phyloP scores from a whole-genome alignment of 2,113 vertebrate species.

The Semnopithecus entellus region DNA sequence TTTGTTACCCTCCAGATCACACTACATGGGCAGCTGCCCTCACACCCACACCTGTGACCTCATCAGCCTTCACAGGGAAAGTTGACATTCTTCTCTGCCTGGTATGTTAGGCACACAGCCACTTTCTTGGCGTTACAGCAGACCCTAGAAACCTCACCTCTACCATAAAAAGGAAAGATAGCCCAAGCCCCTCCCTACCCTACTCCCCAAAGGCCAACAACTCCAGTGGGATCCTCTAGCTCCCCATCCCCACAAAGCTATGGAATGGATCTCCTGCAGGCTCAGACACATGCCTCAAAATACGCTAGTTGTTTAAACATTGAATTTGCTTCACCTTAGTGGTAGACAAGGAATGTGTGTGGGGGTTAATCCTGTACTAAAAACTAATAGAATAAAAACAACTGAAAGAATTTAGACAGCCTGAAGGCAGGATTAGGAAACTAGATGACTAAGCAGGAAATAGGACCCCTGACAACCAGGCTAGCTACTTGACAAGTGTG shows the following conservation, averaged over 20 bases:
- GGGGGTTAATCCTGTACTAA: background rate
- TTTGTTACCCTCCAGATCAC: background rate
- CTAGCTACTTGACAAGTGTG: slow-evolving; percentile 52
- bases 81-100: background rate
- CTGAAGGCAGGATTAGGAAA: slow-evolving; percentile 47
- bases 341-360: background rate
- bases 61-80: background rate
- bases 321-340: background rate
- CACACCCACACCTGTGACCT: background rate
- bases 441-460: background rate
- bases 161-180: background rate
- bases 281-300: background rate
- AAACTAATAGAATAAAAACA: slow-evolving; percentile 40
- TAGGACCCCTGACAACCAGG: background rate
- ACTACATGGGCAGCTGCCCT: background rate
- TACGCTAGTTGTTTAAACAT: background rate
- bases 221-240: background rate
- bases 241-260: background rate
- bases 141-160: background rate
- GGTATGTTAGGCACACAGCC: background rate
- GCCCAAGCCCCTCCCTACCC: background rate
- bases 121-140: background rate
- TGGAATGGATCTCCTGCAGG: background rate
- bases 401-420: background rate
- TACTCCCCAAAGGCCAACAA: background rate